Evolutionary conservation across 1,140 invertebrate genomes (phyloP), one percentile per base, ranked within the genome.

Genomic region (Helicoverpa zea): DNA sequence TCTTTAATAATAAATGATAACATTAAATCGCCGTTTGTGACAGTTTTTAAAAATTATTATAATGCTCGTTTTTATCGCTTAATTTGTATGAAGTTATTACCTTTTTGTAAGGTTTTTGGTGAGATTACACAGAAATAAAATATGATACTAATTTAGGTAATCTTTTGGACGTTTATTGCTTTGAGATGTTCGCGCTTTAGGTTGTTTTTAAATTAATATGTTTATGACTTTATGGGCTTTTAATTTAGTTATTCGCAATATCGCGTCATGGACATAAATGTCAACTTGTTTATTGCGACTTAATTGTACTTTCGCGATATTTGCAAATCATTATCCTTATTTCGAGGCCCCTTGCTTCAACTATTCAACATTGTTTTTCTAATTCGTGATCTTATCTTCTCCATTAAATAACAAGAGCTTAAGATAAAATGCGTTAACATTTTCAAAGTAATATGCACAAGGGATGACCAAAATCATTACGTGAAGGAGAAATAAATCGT

Each of bases 381-480:
- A 23, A 30, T 61, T 68, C 49, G 18, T 49, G 13, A 68, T 49
- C 49, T 51, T 68, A 68, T 68, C 43, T 13, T 16, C 18, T 18
- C 43, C 64, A 66, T 66, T 66, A 68, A 51, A 68, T 68, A 51
- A 49, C 18, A 51, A 0, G 5, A 43, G 35, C 64, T 68, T 68
- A 49, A 77, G 61, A 77, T 77, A 77, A 77, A 77, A 77, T 29
- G n/a, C 75, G 75, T 35, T 18, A 66, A 77, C 61, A 61, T 29
- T 68, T 49, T 61, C 61, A 64, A 61, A 18, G 47, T 66, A 66
- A 66, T 77, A 51, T 54, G 10, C 11, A 51, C 49, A 43, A 52
- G 61, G 61, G 75, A 77, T 66, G 75, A 64, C 75, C 75, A 29
- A 77, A 77, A 66, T 77, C 59, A 77, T 77, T 77, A 23, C 16